Conservation (phyloP, 2,888 invertebrate species). For the Stenichneumon culpator region DNA sequence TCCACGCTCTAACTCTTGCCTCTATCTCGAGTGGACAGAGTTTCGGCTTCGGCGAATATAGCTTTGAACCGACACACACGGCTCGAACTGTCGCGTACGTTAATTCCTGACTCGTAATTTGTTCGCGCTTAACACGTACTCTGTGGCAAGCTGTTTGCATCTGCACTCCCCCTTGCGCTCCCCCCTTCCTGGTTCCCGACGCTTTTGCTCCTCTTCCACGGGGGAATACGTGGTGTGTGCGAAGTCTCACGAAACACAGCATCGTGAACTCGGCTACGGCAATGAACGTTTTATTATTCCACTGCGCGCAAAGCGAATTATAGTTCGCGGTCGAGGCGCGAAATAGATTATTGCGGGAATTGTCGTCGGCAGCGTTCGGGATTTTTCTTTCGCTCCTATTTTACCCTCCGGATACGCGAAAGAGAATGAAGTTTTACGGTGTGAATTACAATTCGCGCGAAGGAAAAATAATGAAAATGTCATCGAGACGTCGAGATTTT, state of each 20-base stretch:
- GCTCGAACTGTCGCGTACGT: constrained; percentile 43
- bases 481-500: neutral
- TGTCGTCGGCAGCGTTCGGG: neutral
- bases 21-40: constrained; percentile 63
- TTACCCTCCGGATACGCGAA: neutral
- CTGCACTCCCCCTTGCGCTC: neutral
- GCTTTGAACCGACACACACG: constrained; percentile 34
- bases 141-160: constrained; percentile 53
- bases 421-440: neutral
- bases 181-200: neutral
- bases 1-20: constrained; percentile 7
- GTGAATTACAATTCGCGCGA: neutral
- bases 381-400: neutral
- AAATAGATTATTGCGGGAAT: neutral
- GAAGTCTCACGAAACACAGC: neutral
- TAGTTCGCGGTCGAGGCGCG: neutral
- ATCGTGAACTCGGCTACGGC: neutral
- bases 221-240: neutral
- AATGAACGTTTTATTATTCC: constrained; percentile 21
- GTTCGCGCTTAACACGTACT: constrained; percentile 65
- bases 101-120: constrained; percentile 67
- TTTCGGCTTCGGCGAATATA: constrained; percentile 60
- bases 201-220: neutral
- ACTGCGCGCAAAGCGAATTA: constrained; percentile 24
- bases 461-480: neutral